phyloP scores from a whole-genome alignment of 2,797 vertebrate genomes.

The Aeoliscus strigatus region DNA sequence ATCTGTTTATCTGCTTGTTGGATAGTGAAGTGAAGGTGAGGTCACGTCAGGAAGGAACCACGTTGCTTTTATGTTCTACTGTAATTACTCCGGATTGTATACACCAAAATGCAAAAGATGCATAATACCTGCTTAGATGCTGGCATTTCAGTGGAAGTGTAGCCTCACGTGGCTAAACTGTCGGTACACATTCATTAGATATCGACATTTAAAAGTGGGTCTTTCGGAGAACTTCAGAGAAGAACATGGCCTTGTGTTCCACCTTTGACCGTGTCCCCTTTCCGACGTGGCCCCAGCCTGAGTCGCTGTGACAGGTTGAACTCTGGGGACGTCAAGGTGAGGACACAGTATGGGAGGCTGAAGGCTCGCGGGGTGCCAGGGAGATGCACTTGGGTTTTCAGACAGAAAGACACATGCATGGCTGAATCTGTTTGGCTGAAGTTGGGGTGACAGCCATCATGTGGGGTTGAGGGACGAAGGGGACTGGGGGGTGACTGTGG shows the following conservation, averaged over 20 bases:
- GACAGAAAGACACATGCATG: slow-evolving; percentile 43
- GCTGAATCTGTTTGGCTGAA: slow-evolving; percentile 30
- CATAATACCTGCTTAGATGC: too few relatives aligned
- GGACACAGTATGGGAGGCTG: slow-evolving; percentile 25
- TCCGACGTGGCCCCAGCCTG: slow-evolving; percentile 47
- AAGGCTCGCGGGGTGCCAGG: slow-evolving; percentile 19
- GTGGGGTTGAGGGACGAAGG: slow-evolving; percentile 36
- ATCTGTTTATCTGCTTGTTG: slow-evolving; percentile 9
- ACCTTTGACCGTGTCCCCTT: slow-evolving; percentile 49
- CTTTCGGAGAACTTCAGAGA: slow-evolving; percentile 14
- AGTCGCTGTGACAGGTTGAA: slow-evolving; percentile 58
- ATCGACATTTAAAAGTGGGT: too few relatives aligned
- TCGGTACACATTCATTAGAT: too few relatives aligned
- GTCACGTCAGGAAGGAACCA: background rate
- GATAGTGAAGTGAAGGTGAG: slow-evolving; percentile 13
- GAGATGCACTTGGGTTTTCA: slow-evolving; percentile 31
- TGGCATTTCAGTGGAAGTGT: too few relatives aligned
- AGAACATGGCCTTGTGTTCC: slow-evolving; percentile 4
- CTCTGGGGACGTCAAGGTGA: slow-evolving; percentile 47
- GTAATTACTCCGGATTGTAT: too few relatives aligned
- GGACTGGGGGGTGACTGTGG: slow-evolving; percentile 19
- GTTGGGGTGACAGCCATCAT: slow-evolving; percentile 49
- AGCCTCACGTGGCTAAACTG: too few relatives aligned
- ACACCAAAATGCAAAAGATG: too few relatives aligned
- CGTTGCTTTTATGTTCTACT: background rate